A percentile compares a stretch with the other conserved stretches of the same genome.
These are phyloP conservation scores for Notamacropus eugenii DNA, from an alignment of 2,797 vertebrate species.

Conservation along the genomic window DNA sequence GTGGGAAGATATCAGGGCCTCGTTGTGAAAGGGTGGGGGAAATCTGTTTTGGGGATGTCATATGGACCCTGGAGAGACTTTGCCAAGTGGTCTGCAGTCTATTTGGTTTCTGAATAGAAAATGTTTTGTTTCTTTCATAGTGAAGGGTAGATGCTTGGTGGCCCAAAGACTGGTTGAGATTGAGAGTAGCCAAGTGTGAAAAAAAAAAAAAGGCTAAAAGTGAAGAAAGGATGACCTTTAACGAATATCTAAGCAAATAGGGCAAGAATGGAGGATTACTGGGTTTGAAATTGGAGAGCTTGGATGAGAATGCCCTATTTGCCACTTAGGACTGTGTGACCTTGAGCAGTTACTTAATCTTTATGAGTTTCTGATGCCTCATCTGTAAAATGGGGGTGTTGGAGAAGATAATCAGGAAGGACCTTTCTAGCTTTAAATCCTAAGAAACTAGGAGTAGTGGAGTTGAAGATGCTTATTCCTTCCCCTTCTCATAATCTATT, in stretches of 20 bases:
- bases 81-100: conserved; percentile 38
- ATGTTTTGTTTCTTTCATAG: not conserved
- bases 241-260: not conserved
- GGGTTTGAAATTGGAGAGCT: not conserved
- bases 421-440: not conserved
- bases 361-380: not conserved
- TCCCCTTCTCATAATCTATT: not conserved
- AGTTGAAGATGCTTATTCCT: not conserved
- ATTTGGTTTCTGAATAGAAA: not conserved
- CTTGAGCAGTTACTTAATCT: not conserved
- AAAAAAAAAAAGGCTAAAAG: not conserved
- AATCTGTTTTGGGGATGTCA: conserved; percentile 37
- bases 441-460: not conserved
- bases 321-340: not conserved
- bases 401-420: not conserved
- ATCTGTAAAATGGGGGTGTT: not conserved
- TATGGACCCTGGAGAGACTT: conserved; percentile 40
- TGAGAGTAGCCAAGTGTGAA: not conserved
- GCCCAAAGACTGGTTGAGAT: not conserved
- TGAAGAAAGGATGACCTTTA: not conserved
- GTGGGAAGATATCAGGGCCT: conserved; percentile 29
- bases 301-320: not conserved
- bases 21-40: conserved; percentile 37
- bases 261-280: not conserved
- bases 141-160: conserved; percentile 36